A percentile compares a stretch with the other conserved stretches of the same genome.
These are phyloP conservation scores for Pyrrhia umbra DNA, from an alignment of 2,888 invertebrate genomes.

Conservation along the genomic window DNA sequence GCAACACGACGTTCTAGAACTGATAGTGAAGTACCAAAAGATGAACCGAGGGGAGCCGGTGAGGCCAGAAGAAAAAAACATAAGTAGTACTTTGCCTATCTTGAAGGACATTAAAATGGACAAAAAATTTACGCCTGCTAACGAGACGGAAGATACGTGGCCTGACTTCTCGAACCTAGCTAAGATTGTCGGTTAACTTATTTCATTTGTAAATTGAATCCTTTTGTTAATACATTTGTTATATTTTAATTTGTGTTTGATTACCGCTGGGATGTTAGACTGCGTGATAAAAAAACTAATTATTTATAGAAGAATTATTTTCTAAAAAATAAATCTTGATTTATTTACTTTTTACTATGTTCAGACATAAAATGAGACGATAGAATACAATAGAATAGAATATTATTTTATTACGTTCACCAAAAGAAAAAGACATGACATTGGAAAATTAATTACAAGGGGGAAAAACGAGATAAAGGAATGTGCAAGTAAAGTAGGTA, in stretches of 20 bases:
- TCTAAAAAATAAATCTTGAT: too few species aligned
- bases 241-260: neutral
- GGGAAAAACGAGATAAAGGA: too few species aligned
- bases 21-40: constrained; percentile 77
- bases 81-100: constrained; percentile 2
- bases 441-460: too few species aligned
- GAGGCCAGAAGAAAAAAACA: constrained; percentile 48
- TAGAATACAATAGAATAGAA: too few species aligned
- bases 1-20: constrained; percentile 84
- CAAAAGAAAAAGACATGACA: too few species aligned
- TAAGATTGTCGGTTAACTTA: constrained; percentile 79
- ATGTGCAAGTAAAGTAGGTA: too few species aligned
- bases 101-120: constrained; percentile 70
- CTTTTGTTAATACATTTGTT: constrained; percentile 28
- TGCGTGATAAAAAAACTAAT: too few species aligned
- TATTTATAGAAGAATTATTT: too few species aligned
- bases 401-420: too few species aligned
- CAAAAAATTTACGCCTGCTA: constrained; percentile 64
- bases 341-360: too few species aligned
- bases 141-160: constrained; percentile 84
- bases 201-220: neutral
- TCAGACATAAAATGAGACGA: too few species aligned
- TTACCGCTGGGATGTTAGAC: neutral
- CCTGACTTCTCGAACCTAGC: constrained; percentile 84
- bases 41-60: constrained; percentile 60